phyloP scores from a whole-genome alignment of 92 coral and sea anemone genomes.

The Epizoanthus scotinus region DNA sequence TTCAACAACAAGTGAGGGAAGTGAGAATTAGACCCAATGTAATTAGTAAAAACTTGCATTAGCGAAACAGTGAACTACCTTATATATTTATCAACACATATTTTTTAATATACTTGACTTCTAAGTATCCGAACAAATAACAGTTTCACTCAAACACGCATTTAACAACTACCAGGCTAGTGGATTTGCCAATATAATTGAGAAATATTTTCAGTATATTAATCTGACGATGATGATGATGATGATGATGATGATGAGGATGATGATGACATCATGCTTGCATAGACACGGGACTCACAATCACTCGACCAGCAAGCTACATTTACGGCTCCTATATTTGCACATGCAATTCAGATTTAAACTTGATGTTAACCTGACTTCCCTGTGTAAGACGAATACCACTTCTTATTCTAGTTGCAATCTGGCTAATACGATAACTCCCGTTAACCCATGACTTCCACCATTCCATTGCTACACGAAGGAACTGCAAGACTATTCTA shows the following conservation, averaged over 20 bases:
- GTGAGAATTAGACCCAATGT: no score
- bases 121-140: no score
- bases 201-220: no score
- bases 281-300: conserved; percentile 73
- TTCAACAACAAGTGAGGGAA: no score
- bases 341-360: conserved; percentile 84
- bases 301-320: conserved; percentile 80
- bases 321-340: conserved; percentile 93
- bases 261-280: conserved; percentile 44
- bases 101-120: no score
- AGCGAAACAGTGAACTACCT: no score
- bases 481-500: conserved; percentile 66
- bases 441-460: conserved; percentile 87
- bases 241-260: neutral
- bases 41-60: no score
- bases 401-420: conserved; percentile 76
- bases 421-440: conserved; percentile 93
- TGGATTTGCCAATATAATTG: no score
- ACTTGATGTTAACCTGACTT: conserved; percentile 66
- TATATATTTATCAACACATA: no score
- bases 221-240: no score
- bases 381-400: conserved; percentile 88
- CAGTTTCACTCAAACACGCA: no score
- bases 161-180: no score
- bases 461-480: conserved; percentile 61